Conservation (phyloP, 1,140 invertebrate species). For the Thalassaphorura encarpata region DNA sequence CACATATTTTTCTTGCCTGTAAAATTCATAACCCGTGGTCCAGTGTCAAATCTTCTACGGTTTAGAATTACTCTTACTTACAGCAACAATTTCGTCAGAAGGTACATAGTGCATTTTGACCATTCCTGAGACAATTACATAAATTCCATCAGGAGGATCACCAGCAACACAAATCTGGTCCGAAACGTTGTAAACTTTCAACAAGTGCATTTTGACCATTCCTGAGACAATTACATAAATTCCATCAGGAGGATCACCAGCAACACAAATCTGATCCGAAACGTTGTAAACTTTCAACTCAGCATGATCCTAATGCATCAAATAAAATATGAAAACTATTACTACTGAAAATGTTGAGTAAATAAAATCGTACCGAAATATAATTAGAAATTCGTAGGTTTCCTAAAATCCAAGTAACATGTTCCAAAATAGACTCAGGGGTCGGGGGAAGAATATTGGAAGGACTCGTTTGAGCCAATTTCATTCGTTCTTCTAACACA, state of each 20-base stretch:
- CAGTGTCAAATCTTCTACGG: neutral
- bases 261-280: constrained; percentile 32
- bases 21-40: neutral
- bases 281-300: neutral
- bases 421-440: constrained; percentile 10
- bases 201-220: constrained; percentile 41
- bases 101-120: constrained; percentile 35
- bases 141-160: constrained; percentile 36
- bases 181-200: no score
- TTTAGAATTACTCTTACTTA: constrained; percentile 2
- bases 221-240: constrained; percentile 40
- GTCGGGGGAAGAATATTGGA: constrained; percentile 2
- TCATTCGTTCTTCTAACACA: constrained; percentile 26
- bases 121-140: constrained; percentile 40
- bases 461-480: constrained; percentile 23
- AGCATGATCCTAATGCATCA: constrained; percentile 15
- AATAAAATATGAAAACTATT: neutral
- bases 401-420: constrained; percentile 22
- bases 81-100: constrained; percentile 7
- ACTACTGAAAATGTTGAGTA: neutral
- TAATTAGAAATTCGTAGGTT: neutral
- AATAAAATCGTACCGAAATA: neutral
- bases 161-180: constrained; percentile 29
- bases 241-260: constrained; percentile 33
- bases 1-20: constrained; percentile 12